Base-by-base conservation (phyloP, 1,140 invertebrate genomes). In the Bactericera cockerelli region DNA sequence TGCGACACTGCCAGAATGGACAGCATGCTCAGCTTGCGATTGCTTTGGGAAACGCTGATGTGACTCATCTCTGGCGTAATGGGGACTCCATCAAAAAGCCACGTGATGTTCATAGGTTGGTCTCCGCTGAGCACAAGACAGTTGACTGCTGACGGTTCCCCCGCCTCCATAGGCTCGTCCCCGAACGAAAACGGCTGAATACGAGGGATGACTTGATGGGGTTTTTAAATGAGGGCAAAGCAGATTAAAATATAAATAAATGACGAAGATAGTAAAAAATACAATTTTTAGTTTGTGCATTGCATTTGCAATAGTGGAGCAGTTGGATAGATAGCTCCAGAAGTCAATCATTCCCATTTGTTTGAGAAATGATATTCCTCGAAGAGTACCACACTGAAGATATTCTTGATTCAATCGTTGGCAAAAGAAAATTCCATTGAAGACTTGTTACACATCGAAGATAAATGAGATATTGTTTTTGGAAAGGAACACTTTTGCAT, bases 41-140 rank as follows among this genome's bases (percentile, higher is more conserved):
- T 75, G 60, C 74, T 76, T 74, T 84, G 77, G 61, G 74, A 65
- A 65, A 87, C 66, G 63, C 73, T 70, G 70, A 92, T 68, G 66
- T 84, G 79, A 68, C 75, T 62, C 57, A 69, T 64, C 87, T 65
- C 79, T 79, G 42, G 82, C 61, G 16, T 68, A 67, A 24, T 49
- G 11, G 53, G 38, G 21, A 57, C 33, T 16, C 64, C 62, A 26
- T 89, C 82, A 67, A 87, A 86, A 63, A 77, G 75, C 87, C 86
- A 90, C 57, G 79, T 76, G 63, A 89, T 84, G 61, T 81, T 78
- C 57, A 87, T 76, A 2, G 86, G 86, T 63, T 81, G 72, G 70
- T 88, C 86, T 21, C 87, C 87, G 67, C 83, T 85, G 49, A 82
- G 77, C 53, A 89, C 81, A 13, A 83, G 77, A 73, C 87, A 90